A percentile compares a stretch with the other conserved stretches of the same genome.
Evolutionary conservation across 2,113 vertebrate species (phyloP).

Genomic region (Balaenoptera acutorostrata): DNA sequence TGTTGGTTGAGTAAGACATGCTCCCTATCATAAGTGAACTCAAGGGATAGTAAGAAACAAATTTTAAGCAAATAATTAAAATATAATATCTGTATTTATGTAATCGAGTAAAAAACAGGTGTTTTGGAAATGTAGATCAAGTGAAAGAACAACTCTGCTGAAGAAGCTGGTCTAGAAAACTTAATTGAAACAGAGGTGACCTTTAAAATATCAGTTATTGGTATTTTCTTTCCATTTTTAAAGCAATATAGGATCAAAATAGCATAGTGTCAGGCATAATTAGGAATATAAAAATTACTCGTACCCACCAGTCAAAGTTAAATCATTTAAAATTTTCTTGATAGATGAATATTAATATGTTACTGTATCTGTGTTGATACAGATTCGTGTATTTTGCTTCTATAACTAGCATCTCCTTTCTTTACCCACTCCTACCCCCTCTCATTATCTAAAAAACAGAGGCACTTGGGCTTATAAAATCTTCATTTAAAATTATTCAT

Average conservation of each 20-base stretch:
- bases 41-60: neutral
- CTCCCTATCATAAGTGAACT: neutral
- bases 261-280: neutral
- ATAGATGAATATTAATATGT: neutral
- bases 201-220: neutral
- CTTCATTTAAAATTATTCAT: neutral
- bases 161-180: neutral
- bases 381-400: neutral
- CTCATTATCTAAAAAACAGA: neutral
- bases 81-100: neutral
- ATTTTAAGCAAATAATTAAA: neutral
- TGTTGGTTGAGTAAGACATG: neutral
- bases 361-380: neutral
- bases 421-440: neutral
- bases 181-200: neutral
- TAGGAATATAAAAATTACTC: neutral
- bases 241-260: neutral
- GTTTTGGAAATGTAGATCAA: neutral
- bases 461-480: neutral
- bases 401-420: neutral
- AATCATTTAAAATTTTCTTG: neutral
- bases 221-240: neutral
- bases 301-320: neutral
- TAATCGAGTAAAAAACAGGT: neutral
- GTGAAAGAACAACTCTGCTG: neutral